Evolutionary conservation across 37 sponge, comb jelly and placozoan genomes (phyloP), one percentile per base, ranked within the genome.

Genomic region (Spongilla lacustris): DNA sequence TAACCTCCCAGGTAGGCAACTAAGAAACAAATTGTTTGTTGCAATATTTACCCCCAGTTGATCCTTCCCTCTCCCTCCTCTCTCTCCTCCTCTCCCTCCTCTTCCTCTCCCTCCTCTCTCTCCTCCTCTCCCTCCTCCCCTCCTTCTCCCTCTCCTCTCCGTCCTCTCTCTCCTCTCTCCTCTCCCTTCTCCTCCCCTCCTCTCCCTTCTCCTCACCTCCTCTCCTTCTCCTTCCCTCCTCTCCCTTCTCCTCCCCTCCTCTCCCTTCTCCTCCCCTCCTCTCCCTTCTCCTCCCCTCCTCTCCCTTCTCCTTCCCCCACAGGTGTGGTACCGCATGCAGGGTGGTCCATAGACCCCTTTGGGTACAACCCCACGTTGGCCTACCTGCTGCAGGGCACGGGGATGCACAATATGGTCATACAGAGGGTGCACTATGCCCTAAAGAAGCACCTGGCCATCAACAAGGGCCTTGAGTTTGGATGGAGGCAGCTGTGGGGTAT

Each of bases 321-420:
- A 91, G 94, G 86, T 35, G 87, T 93, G 23, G 88, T 80, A 25
- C 98, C 98, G 19, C 72, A 27, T 1, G 71, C 92, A 0, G 86
- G 96, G 5, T 98, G 98, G 98, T 91, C 97, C 28, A 96, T 91
- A 67, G 98, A 98, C 66, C 98, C 98, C 9, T 98, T 98, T 88
- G 98, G 98, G 31, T 81, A 94, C 81, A 77, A 94, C 34, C 95
- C 98, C 36, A 92, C 93, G 32, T 94, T 98, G 98, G 95, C 96
- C n/a, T 96, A 95, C 83, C 77, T 99, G 27, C 77, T 95, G 46
- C 73, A 85, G 37, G 50, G 81, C 49, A 84, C 83, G 46, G 96
- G 94, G 0, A 50, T 96, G 36, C 77, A 91, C 24, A 80, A 84
- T 81, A 97, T 99, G 92, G 73, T 95, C 27, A 92, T 99, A 4